These are phyloP conservation scores for Tachysurus fulvidraco DNA, from an alignment of 2,113 vertebrate species.

Conservation along the genomic window DNA sequence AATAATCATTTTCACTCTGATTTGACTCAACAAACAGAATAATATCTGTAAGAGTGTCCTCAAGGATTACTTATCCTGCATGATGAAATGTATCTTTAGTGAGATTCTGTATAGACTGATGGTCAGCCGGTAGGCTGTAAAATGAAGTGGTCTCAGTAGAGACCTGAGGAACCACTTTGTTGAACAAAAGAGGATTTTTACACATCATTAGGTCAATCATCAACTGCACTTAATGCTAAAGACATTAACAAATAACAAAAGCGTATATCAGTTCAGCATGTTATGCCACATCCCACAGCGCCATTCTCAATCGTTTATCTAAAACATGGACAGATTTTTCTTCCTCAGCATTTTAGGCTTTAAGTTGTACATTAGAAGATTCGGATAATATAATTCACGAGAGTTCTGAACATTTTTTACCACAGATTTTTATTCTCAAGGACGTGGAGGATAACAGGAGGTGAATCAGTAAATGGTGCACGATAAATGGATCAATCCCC, in stretches of 20 bases:
- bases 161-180: neutral
- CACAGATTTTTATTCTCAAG: constrained; percentile 64
- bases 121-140: neutral
- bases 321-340: neutral
- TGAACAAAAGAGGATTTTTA: neutral
- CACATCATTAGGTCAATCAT: neutral
- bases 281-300: neutral
- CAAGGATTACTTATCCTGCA: neutral
- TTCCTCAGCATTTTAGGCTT: neutral
- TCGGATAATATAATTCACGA: neutral
- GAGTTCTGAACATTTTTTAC: neutral
- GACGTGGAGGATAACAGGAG: constrained; percentile 12
- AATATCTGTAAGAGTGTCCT: neutral
- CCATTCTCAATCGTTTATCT: neutral
- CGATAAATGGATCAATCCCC: constrained; percentile 84
- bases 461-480: constrained; percentile 50
- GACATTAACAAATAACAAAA: neutral
- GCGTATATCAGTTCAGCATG: neutral
- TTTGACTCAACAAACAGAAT: neutral
- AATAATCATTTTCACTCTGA: neutral
- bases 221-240: neutral
- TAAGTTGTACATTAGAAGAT: neutral
- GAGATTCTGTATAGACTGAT: neutral
- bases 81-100: neutral
- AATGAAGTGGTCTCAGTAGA: neutral